Percentiles rank a stretch among this genome's conserved stretches.
Evolutionary conservation across 2,888 invertebrate genomes (phyloP).

Genomic region (Geophilus truncorum): DNA sequence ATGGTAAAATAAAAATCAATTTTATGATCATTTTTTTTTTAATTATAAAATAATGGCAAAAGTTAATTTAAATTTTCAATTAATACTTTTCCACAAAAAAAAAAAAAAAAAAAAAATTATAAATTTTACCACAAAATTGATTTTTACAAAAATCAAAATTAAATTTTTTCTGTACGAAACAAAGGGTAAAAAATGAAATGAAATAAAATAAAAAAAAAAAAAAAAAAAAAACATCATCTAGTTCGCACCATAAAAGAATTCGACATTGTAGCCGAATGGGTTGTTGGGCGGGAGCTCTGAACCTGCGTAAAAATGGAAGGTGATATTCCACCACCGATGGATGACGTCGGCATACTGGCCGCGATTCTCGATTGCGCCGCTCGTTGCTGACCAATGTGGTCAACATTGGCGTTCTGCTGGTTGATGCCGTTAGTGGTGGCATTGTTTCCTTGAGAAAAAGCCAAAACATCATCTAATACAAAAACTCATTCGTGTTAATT

Average conservation of each 20-base stretch:
- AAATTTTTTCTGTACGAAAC: no score
- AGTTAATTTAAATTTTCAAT: no score
- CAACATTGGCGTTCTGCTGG: neutral
- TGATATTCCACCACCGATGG: slow-evolving; percentile 65
- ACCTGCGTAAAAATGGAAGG: slow-evolving; percentile 59
- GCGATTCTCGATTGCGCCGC: slow-evolving; percentile 37
- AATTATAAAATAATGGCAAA: no score
- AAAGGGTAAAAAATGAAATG: no score
- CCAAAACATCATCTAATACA: neutral
- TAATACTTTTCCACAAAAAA: no score
- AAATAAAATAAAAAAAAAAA: neutral
- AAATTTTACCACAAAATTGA: no score
- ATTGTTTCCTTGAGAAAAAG: slow-evolving; percentile 2
- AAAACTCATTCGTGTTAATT: slow-evolving; percentile 2
- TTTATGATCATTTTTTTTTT: no score
- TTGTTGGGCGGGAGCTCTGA: neutral
- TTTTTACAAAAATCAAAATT: no score
- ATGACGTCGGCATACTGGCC: slow-evolving; percentile 45
- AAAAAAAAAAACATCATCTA: neutral
- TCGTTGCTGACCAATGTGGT: slow-evolving; percentile 37
- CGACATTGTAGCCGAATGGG: neutral
- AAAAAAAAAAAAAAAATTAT: no score
- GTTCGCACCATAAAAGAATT: neutral
- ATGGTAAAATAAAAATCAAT: no score
- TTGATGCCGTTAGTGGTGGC: neutral